A percentile compares a stretch with the other conserved stretches of the same genome.
Conservation (phyloP, 1,140 invertebrate genomes). For the Drosophila bocqueti region DNA sequence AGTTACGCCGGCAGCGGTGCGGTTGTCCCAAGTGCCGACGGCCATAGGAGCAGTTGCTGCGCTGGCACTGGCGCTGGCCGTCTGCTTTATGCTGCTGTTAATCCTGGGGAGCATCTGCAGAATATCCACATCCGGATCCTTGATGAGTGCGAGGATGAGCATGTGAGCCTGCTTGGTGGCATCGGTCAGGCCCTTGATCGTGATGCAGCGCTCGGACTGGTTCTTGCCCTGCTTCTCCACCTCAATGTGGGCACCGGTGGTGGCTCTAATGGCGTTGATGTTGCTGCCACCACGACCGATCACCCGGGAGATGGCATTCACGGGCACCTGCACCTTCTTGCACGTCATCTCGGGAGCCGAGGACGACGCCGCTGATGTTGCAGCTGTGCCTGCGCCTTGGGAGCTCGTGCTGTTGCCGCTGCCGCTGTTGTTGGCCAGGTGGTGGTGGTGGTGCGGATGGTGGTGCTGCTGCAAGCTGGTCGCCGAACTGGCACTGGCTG, state of each 20-base stretch:
- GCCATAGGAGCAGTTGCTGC: slow-evolving; percentile 66
- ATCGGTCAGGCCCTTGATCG: slow-evolving; percentile 96
- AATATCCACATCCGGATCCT: slow-evolving; percentile 97
- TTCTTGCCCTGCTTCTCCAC: slow-evolving; percentile 98
- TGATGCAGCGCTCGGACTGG: slow-evolving; percentile 96
- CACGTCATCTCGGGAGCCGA: slow-evolving; percentile 75
- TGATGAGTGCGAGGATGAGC: slow-evolving; percentile 94
- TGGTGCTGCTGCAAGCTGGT: slow-evolving; percentile 40
- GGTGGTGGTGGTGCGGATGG: slow-evolving; percentile 36
- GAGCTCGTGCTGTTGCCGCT: slow-evolving; percentile 13
- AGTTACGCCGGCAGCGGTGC: slow-evolving; percentile 56
- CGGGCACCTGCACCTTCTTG: slow-evolving; percentile 96
- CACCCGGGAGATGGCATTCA: slow-evolving; percentile 97
- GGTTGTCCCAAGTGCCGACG: slow-evolving; percentile 83
- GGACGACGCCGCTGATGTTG: neutral
- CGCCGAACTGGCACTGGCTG: slow-evolving; percentile 23
- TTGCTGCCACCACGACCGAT: slow-evolving; percentile 98
- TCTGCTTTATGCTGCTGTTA: slow-evolving; percentile 86
- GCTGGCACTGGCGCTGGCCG: slow-evolving; percentile 80
- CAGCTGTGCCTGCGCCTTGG: slow-evolving; percentile 15
- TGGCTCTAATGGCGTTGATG: slow-evolving; percentile 97
- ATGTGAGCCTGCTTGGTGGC: slow-evolving; percentile 95
- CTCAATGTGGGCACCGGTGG: slow-evolving; percentile 98
- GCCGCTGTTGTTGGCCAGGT: slow-evolving; percentile 31
- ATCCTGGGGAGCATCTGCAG: slow-evolving; percentile 92